phyloP scores from a whole-genome alignment of 2,113 vertebrate genomes.

The Trichechus manatus region DNA sequence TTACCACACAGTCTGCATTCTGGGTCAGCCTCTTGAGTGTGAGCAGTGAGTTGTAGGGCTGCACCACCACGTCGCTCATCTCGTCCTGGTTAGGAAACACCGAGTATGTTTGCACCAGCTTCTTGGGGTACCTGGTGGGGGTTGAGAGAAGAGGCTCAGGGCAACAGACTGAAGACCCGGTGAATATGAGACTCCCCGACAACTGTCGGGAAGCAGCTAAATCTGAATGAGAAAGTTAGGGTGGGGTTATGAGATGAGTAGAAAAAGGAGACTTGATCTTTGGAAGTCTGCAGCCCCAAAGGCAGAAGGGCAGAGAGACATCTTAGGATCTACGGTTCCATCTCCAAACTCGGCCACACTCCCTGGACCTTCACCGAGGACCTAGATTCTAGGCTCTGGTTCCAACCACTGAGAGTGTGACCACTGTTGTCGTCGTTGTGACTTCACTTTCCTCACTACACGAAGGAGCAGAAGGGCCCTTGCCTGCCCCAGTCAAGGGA shows the following conservation, averaged over 20 bases:
- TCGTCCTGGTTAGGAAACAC: constrained; percentile 99
- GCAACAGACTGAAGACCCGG: background rate
- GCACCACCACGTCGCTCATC: constrained; percentile 99
- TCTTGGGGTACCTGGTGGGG: constrained; percentile 93
- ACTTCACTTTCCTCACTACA: background rate
- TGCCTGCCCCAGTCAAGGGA: background rate
- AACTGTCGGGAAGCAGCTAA: background rate
- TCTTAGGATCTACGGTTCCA: background rate
- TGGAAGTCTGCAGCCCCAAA: background rate
- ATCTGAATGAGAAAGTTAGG: background rate
- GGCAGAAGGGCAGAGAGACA: background rate
- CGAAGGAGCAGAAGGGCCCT: background rate
- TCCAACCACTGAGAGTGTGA: background rate
- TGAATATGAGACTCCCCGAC: background rate
- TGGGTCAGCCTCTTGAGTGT: constrained; percentile 98
- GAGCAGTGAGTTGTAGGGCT: constrained; percentile 98
- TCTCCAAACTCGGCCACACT: background rate
- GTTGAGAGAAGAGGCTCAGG: background rate
- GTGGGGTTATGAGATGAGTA: background rate
- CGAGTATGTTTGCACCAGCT: constrained; percentile 98
- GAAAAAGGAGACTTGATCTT: background rate
- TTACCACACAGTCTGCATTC: constrained; percentile 98
- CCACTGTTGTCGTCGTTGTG: background rate
- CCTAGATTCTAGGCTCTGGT: background rate
- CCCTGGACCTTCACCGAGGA: background rate